Evolutionary conservation across 2,797 vertebrate genomes (phyloP).

Genomic region (Phrynocephalus vlangalii): DNA sequence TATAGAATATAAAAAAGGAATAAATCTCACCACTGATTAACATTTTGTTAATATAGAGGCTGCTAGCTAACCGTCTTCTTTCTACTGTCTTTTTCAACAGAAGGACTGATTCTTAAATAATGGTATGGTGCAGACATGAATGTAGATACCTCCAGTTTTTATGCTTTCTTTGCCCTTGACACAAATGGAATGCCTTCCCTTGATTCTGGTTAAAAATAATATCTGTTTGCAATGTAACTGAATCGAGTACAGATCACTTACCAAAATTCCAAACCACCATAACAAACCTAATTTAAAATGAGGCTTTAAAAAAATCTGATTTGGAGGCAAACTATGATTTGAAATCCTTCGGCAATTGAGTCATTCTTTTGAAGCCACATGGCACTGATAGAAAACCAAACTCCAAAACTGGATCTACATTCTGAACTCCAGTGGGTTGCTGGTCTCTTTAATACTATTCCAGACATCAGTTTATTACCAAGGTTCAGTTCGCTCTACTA

Average conservation of each 20-base stretch:
- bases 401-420: not conserved
- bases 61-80: not conserved
- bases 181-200: too few relatives aligned
- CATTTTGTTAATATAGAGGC: not conserved
- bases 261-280: not conserved
- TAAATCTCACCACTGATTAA: not conserved
- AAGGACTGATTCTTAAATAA: not conserved
- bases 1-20: not conserved
- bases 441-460: not conserved
- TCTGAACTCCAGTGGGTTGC: not conserved
- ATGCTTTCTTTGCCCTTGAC: not conserved
- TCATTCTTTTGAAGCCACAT: not conserved
- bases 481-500: not conserved
- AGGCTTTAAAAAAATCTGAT: not conserved
- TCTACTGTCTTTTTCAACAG: not conserved
- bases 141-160: not conserved
- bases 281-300: not conserved
- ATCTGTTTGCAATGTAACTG: not conserved
- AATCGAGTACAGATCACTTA: not conserved
- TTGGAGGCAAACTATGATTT: not conserved
- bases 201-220: not conserved
- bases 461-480: not conserved
- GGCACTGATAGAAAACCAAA: not conserved
- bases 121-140: not conserved
- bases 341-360: too few relatives aligned